These are phyloP conservation scores for Carapus acus DNA, from an alignment of 2,797 vertebrate genomes.

Conservation along the genomic window DNA sequence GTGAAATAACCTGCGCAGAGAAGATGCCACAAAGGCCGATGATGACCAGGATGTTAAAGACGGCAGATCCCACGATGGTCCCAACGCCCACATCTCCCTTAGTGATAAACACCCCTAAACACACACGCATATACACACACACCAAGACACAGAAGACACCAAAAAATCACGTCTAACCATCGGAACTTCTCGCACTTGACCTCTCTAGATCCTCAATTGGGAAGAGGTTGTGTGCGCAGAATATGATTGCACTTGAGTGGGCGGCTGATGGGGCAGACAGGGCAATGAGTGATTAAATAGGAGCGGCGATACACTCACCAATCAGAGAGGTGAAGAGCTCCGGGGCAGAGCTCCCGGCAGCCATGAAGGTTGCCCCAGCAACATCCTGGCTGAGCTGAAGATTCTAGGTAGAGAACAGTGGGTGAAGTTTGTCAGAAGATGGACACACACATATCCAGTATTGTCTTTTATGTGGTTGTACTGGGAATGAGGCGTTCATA, in stretches of 20 bases:
- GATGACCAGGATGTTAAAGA: constrained; percentile 80
- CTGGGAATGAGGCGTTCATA: constrained; percentile 31
- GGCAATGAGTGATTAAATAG: neutral
- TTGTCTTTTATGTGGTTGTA: too few relatives aligned
- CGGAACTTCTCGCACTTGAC: constrained; percentile 5
- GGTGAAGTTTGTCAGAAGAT: neutral
- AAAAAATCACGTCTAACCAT: constrained; percentile 3
- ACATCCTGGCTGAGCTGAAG: constrained; percentile 80
- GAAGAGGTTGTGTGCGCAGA: neutral
- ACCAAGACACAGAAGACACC: constrained; percentile 4
- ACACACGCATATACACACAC: too few relatives aligned
- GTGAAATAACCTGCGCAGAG: constrained; percentile 64
- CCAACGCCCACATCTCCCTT: constrained; percentile 80
- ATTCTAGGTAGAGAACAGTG: constrained; percentile 59
- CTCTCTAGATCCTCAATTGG: constrained; percentile 8
- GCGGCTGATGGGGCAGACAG: constrained; percentile 3
- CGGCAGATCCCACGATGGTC: constrained; percentile 79
- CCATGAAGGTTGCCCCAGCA: constrained; percentile 81
- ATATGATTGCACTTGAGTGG: constrained; percentile 9
- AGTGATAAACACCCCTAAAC: constrained; percentile 79
- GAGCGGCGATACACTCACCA: constrained; percentile 60
- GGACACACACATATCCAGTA: too few relatives aligned
- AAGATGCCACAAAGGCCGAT: constrained; percentile 79
- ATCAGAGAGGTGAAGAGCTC: constrained; percentile 82
- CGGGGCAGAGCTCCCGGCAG: constrained; percentile 79